phyloP scores from a whole-genome alignment of 1,140 invertebrate genomes.

The Drosophila repletoides region DNA sequence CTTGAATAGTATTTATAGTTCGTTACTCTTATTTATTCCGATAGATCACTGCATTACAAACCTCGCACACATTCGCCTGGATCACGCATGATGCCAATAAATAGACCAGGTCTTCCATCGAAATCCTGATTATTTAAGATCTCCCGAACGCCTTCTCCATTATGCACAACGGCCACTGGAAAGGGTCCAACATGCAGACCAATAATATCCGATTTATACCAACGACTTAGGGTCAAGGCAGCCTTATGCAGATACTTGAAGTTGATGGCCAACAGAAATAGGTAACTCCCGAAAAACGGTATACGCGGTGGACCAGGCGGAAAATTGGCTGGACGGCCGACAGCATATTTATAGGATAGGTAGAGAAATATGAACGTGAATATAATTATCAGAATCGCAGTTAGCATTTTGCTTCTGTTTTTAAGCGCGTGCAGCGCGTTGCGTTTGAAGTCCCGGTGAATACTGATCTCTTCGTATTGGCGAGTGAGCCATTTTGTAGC shows the following conservation, averaged over 20 bases:
- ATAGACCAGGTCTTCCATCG: conserved; percentile 77
- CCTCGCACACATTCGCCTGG: conserved; percentile 72
- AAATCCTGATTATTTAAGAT: conserved; percentile 81
- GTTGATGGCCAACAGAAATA: conserved; percentile 72
- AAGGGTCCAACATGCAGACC: conserved; percentile 81
- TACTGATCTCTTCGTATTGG: conserved; percentile 31
- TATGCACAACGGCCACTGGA: conserved; percentile 78
- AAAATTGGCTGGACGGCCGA: conserved; percentile 54
- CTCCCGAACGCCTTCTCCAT: conserved; percentile 80
- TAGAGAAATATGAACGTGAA: conserved; percentile 42
- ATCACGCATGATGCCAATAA: conserved; percentile 45
- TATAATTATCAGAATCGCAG: conserved; percentile 43
- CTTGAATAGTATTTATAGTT: too few relatives aligned
- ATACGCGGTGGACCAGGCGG: conserved; percentile 75
- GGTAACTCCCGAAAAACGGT: conserved; percentile 75
- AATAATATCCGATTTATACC: conserved; percentile 83
- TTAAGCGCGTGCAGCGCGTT: too few relatives aligned
- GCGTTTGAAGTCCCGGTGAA: conserved; percentile 11
- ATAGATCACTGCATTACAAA: conserved; percentile 21
- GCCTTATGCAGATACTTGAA: conserved; percentile 75
- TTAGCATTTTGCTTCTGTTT: conserved; percentile 70
- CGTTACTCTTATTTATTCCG: too few relatives aligned
- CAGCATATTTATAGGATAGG: conserved; percentile 60
- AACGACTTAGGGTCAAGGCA: conserved; percentile 57
- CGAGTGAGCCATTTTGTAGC: conserved; percentile 35